Percentiles rank a stretch among this genome's conserved stretches.
These are phyloP conservation scores for Centropyge bicolor DNA, from an alignment of 2,797 vertebrate species.

Conservation along the genomic window DNA sequence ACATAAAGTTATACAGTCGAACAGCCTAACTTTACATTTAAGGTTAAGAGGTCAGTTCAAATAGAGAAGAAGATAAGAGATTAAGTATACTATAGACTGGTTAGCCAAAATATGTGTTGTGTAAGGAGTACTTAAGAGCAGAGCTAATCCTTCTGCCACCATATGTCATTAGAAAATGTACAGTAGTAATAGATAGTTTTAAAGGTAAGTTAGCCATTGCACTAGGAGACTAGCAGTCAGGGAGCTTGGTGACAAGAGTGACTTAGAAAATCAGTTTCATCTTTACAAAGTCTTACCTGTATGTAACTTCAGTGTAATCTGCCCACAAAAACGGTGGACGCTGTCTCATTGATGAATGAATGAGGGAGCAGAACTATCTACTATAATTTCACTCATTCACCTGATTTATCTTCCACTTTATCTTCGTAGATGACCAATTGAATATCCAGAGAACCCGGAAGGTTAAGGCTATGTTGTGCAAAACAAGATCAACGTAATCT, in stretches of 20 bases:
- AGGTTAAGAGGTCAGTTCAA: slow-evolving; percentile 8
- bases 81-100: slow-evolving; percentile 13
- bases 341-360: slow-evolving; percentile 49
- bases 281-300: slow-evolving; percentile 63
- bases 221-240: neutral
- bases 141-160: slow-evolving; percentile 54
- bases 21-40: neutral
- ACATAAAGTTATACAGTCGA: neutral
- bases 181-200: neutral
- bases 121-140: slow-evolving; percentile 26
- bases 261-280: neutral
- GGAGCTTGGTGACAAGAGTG: neutral
- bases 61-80: neutral
- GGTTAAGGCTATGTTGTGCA: neutral
- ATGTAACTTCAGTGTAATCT: slow-evolving; percentile 1
- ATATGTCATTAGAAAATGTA: slow-evolving; percentile 31
- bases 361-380: slow-evolving; percentile 14
- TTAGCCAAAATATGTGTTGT: slow-evolving; percentile 16
- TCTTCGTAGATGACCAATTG: neutral
- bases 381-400: slow-evolving; percentile 12
- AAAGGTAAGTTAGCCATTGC: neutral
- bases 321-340: neutral
- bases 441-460: slow-evolving; percentile 5
- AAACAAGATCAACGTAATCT: slow-evolving; percentile 57
- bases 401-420: slow-evolving; percentile 8